These are phyloP conservation scores for Agriotes lineatus DNA, from an alignment of 2,888 invertebrate genomes.

Conservation along the genomic window DNA sequence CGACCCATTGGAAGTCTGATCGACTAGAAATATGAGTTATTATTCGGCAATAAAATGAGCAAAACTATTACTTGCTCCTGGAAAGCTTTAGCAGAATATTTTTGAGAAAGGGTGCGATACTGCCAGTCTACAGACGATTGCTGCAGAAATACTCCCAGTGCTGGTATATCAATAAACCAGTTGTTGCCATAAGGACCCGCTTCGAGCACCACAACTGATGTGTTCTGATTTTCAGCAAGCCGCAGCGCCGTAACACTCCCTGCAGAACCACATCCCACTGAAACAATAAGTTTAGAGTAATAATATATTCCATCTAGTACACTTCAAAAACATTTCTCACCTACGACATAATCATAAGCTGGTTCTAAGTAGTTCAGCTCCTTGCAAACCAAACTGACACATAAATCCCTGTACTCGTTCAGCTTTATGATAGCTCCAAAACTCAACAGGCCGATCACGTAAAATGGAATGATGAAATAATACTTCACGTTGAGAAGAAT, in stretches of 20 bases:
- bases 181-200: conserved; percentile 72
- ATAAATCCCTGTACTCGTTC: conserved; percentile 37
- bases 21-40: conserved; percentile 67
- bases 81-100: conserved; percentile 72
- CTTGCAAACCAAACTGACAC: conserved; percentile 44
- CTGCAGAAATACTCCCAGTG: conserved; percentile 75
- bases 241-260: conserved; percentile 76
- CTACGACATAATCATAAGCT: conserved; percentile 74
- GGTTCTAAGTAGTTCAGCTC: conserved; percentile 53
- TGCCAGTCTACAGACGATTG: conserved; percentile 79
- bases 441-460: conserved; percentile 23
- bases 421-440: conserved; percentile 43
- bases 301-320: too few relatives aligned
- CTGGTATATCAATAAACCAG: conserved; percentile 75
- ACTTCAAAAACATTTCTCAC: conserved; percentile 62
- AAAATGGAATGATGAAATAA: too few relatives aligned
- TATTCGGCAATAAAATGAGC: neutral
- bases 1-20: conserved; percentile 79
- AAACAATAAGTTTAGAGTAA: too few relatives aligned
- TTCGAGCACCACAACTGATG: conserved; percentile 75
- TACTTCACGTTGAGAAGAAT: too few relatives aligned
- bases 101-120: conserved; percentile 76
- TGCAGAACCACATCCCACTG: conserved; percentile 81
- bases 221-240: conserved; percentile 70
- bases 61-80: conserved; percentile 42